Base-by-base conservation (phyloP, 2,113 vertebrate species). In the Chionodraco myersi region DNA sequence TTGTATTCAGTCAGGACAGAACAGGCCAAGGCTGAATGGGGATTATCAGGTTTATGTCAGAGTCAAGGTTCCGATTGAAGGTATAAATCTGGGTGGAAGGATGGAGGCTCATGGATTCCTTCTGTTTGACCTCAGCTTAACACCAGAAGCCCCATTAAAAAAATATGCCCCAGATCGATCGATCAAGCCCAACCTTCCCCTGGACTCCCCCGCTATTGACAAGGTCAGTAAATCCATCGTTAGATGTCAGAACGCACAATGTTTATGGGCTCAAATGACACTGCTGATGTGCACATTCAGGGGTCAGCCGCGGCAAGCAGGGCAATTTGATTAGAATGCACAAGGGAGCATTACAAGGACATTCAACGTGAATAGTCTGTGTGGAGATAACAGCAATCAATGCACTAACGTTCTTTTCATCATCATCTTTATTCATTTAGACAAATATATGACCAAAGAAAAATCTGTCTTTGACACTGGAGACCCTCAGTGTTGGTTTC, bases 71-170 rank as follows among this genome's bases (percentile, higher is more conserved):
- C 60, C 34, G 58, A 58, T 26, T 70, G 67, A 79, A 71, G 74
- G 57, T 59, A 89, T 92, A 91, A 88, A 92, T 92, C 82, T 66
- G 3, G 3, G 3, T 18, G n/a, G 36, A 86, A 61, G 72, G 67
- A 66, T 63, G 11, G 51, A 82, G 81, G 53, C 66, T 77, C 66
- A 63, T 61, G 34, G 72, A 87, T 89, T 70, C 23, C 41, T 61
- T 75, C 64, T 65, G 77, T 92, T 91, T 93, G 91, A 91, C 89
- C 91, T 90, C 85, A 67, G 53, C 71, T 88, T 85, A 85, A 85
- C 76, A 90, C 79, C 64, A 68, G 66, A 51, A 30, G 66, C 59
- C 65, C 71, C 63, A 90, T 88, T 89, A 78, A 68, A 87, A 77
- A 77, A 66, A 86, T 81, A 53, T 15, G 49, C 47, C 30, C n/a